Evolutionary conservation across 2,113 vertebrate genomes (phyloP), one percentile per base, ranked within the genome.

Genomic region (Dicentrarchus labrax): DNA sequence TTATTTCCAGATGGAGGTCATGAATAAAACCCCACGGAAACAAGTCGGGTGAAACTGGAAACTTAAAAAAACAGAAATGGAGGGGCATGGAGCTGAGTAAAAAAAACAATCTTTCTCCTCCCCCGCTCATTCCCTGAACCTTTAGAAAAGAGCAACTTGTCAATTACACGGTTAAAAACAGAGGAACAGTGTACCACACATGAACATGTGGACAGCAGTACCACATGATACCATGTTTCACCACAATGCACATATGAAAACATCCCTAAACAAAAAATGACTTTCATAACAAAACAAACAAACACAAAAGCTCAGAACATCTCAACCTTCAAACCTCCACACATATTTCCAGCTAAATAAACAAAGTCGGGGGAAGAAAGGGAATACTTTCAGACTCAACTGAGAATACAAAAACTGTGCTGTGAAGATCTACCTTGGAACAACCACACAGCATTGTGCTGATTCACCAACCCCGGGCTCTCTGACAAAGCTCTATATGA

Each of bases 1-100:
- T 96, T 93, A 95, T 95, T 96, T 96, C 94, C 95, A 96, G 95
- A 96, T 96, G 95, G 94, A 91, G 93, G 88, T 94, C 92, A 94
- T 94, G 93, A 95, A 95, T 95, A 94, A 94, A 94, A 95, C 90
- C 84, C 50, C 76, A 93, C 91, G 92, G 94, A 95, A 95, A 95
- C 86, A 89, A 92, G 88, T 93, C 41, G 88, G 90, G 91, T 94
- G 94, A 95, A 96, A 96, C 93, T 95, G 90, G 95, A 96, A 93
- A 95, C 94, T 94, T 89, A 94, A 93, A 94, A 95, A 94, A 95
- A 95, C 93, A 92, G 76, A 91, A 88, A 92, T 71, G 75, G 68
- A 75, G 84, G 74, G 73, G 89, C 64, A 88, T 51, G 88, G 87
- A 86, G 86, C 77, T 4, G 76, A 83, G 90, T 80, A 76, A 85